A percentile compares a stretch with the other conserved stretches of the same genome.
phyloP scores from a whole-genome alignment of 2,113 vertebrate genomes.

The Meriones unguiculatus region DNA sequence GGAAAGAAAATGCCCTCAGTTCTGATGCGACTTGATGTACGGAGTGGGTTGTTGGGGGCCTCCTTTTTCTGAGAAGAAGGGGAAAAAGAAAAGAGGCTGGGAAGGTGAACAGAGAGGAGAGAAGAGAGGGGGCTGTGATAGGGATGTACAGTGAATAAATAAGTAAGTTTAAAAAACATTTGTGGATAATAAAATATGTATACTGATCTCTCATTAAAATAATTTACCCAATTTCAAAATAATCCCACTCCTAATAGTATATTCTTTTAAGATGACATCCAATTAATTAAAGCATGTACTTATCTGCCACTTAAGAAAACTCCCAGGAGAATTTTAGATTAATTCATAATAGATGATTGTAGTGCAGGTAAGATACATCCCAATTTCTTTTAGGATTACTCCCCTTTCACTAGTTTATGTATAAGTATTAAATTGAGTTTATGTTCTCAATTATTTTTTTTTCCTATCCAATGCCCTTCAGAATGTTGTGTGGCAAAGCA shows the following conservation, averaged over 20 bases:
- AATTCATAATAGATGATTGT: neutral
- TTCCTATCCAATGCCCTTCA: neutral
- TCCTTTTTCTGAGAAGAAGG: too few species aligned
- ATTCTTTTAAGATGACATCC: neutral
- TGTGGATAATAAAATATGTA: slow-evolving; percentile 36
- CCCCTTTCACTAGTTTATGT: neutral
- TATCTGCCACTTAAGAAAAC: neutral
- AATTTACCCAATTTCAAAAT: neutral
- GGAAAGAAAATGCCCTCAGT: too few species aligned
- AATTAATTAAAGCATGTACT: slow-evolving; percentile 30
- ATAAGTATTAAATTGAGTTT: neutral
- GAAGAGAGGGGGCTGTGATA: too few species aligned
- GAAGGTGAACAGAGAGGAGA: too few species aligned
- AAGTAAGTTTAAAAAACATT: neutral
- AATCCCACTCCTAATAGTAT: neutral
- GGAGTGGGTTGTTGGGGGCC: too few species aligned
- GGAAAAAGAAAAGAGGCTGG: too few species aligned
- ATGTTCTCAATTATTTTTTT: neutral
- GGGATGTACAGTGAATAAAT: too few species aligned
- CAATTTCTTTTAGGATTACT: neutral
- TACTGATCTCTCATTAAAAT: neutral
- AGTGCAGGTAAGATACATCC: neutral
- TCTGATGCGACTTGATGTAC: too few species aligned
- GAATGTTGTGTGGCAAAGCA: neutral
- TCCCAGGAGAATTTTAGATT: slow-evolving; percentile 10